Evolutionary conservation across 2,797 vertebrate genomes (phyloP), one percentile per base, ranked within the genome.

Genomic region (Girardinus metallicus): DNA sequence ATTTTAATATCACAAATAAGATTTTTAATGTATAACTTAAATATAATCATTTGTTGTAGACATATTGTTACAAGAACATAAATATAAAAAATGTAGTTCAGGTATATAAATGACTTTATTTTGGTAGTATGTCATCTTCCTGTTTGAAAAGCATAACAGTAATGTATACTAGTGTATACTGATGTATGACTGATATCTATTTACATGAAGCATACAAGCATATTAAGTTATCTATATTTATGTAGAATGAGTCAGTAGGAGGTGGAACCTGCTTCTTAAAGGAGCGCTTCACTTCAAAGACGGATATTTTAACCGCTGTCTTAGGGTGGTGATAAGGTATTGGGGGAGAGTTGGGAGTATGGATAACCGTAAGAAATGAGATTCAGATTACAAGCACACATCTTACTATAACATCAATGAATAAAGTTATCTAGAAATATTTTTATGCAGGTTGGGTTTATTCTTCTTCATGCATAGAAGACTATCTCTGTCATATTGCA

Each of bases 401-500:
- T 57, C 5, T 62, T 62, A 62, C 57, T 16, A 31, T 62, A 34
- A 62, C 29, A 31, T 16, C 29, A 64, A 39, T 43, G 23, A 78
- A 81, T 68, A 21, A 71, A 76, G 34, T n/a, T 7, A 41, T 77
- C 77, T 71, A 76, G 2, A 79, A 57, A 39, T 36, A 1, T 4
- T 15, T 29, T 15, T 77, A 4, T 34, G 15, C 7, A 39, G 0
- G 6, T 60, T 78, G 75, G 29, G 23, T 78, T 74, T 74, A 41
- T 68, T 68, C 6, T 55, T 62, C 41, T 62, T 78, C 49, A 85
- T 77, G 72, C 62, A 41, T 43, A 16, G 49, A 55, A 82, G 80
- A 66, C 80, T 71, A 18, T 78, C 49, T 79, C 12, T 85, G 75
- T 83, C 46, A 73, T 74, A 39, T 68, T 39, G 21, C 76, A 82